Evolutionary conservation across 1,140 invertebrate genomes (phyloP).

Genomic region (Pseudomyrmex gracilis): DNA sequence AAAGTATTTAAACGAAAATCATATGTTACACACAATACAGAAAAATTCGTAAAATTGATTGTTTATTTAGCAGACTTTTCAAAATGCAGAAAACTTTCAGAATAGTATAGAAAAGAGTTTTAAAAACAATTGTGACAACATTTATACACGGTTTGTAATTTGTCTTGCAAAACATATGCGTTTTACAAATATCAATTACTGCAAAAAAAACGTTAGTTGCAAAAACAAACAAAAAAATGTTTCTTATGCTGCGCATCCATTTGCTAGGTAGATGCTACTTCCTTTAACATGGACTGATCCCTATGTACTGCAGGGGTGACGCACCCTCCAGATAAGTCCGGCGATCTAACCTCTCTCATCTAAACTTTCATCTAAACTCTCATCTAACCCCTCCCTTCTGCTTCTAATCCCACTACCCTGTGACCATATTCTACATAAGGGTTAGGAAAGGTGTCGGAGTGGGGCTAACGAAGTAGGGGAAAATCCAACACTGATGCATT

Average conservation of each 20-base stretch:
- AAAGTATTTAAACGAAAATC: no score
- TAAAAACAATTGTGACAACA: not conserved
- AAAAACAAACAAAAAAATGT: not conserved
- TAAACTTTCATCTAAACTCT: constrained; percentile 83
- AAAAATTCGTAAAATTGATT: no score
- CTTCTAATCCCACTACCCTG: constrained; percentile 79
- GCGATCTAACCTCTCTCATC: constrained; percentile 82
- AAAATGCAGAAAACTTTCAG: no score
- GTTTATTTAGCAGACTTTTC: no score
- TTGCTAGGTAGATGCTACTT: not conserved
- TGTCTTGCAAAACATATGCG: not conserved
- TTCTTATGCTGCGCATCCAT: not conserved
- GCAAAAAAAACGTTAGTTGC: no score
- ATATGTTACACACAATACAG: no score
- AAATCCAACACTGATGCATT: constrained; percentile 68
- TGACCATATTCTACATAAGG: constrained; percentile 81
- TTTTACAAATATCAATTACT: constrained; percentile 1
- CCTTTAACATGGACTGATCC: not conserved
- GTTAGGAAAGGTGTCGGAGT: constrained; percentile 70
- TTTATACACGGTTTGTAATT: not conserved
- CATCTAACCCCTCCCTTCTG: constrained; percentile 82
- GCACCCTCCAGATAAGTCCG: constrained; percentile 66
- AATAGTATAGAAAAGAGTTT: not conserved
- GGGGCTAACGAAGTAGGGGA: constrained; percentile 71
- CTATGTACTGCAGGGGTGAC: constrained; percentile 57